phyloP scores from a whole-genome alignment of 2,888 invertebrate species.

The Brachynemurus nebulosus region DNA sequence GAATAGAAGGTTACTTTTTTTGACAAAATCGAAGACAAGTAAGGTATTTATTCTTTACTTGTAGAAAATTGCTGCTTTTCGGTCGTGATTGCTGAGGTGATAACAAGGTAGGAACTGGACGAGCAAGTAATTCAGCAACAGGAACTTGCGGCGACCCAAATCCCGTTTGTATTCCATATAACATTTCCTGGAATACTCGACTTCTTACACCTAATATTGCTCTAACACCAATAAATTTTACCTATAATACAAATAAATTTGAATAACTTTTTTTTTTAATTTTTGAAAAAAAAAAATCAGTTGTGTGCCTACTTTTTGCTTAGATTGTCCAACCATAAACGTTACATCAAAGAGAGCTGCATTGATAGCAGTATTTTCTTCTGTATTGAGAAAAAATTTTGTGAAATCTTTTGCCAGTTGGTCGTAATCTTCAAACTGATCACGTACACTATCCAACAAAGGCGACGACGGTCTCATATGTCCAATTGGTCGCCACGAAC shows the following conservation, averaged over 20 bases:
- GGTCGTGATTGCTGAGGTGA: slow-evolving; percentile 76
- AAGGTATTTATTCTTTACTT: slow-evolving; percentile 40
- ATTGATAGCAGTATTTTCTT: slow-evolving; percentile 62
- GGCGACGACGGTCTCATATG: slow-evolving; percentile 92
- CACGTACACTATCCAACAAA: slow-evolving; percentile 78
- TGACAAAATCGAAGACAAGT: background rate
- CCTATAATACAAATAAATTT: slow-evolving; percentile 16
- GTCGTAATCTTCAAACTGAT: slow-evolving; percentile 90
- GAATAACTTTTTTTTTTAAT: background rate
- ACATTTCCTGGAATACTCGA: slow-evolving; percentile 87
- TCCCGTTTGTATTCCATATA: slow-evolving; percentile 86
- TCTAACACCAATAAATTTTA: slow-evolving; percentile 74
- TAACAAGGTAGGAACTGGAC: slow-evolving; percentile 73
- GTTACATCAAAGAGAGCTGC: slow-evolving; percentile 80
- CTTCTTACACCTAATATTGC: slow-evolving; percentile 85
- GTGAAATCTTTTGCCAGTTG: slow-evolving; percentile 88
- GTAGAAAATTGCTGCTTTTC: slow-evolving; percentile 82
- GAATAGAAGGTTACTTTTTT: background rate
- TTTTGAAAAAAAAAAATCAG: background rate
- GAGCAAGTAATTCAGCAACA: slow-evolving; percentile 71
- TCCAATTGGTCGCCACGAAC: slow-evolving; percentile 88
- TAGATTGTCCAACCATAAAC: slow-evolving; percentile 82
- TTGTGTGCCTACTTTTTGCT: slow-evolving; percentile 53
- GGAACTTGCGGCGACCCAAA: slow-evolving; percentile 89
- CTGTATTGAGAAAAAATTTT: slow-evolving; percentile 71